These are phyloP conservation scores for Deilephila elpenor DNA, from an alignment of 2,888 invertebrate species.

Conservation along the genomic window DNA sequence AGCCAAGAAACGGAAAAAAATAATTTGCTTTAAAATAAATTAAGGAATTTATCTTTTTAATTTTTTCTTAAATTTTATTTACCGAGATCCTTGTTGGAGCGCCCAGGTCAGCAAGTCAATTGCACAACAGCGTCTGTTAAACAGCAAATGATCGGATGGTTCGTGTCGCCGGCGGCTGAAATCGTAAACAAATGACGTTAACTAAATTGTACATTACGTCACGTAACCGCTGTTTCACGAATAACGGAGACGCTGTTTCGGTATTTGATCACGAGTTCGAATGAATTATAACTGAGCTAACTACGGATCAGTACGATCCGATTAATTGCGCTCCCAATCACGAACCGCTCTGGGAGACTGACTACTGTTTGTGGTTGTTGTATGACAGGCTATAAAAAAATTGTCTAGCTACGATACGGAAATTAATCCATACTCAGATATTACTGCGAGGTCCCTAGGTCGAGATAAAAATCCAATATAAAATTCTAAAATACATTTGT, in stretches of 20 bases:
- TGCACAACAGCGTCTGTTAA: not conserved
- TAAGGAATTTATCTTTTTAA: no score
- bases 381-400: not conserved
- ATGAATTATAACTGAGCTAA: constrained; percentile 59
- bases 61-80: no score
- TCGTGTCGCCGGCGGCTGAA: constrained; percentile 14
- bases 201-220: constrained; percentile 54
- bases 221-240: constrained; percentile 55
- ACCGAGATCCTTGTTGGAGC: not conserved
- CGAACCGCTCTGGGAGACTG: constrained; percentile 50
- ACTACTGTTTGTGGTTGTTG: constrained; percentile 36
- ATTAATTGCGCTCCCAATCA: constrained; percentile 62
- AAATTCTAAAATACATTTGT: no score
- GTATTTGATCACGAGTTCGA: constrained; percentile 59
- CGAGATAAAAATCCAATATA: no score
- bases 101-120: not conserved
- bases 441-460: no score
- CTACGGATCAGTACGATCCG: constrained; percentile 46
- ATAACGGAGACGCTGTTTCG: constrained; percentile 59
- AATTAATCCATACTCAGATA: no score
- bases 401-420: no score
- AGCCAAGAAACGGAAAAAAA: no score
- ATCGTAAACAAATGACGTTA: constrained; percentile 22
- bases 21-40: no score
- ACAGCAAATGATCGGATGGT: not conserved